These are phyloP conservation scores for Drosophila pectinifera DNA, from an alignment of 1,140 invertebrate species.

Conservation along the genomic window DNA sequence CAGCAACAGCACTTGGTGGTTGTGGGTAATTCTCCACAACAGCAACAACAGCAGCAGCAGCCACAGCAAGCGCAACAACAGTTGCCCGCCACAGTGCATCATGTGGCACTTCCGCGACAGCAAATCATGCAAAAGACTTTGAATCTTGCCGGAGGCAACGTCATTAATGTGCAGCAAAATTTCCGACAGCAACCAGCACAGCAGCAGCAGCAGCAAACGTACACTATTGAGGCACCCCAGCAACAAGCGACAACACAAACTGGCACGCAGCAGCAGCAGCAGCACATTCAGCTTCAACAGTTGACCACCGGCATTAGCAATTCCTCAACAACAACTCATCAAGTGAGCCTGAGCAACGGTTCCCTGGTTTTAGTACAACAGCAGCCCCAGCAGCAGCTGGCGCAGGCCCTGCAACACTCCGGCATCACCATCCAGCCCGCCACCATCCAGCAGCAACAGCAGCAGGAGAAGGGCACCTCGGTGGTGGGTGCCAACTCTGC, in stretches of 20 bases:
- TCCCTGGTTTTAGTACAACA: constrained; percentile 86
- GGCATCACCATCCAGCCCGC: constrained; percentile 82
- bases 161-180: constrained; percentile 67
- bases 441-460: constrained; percentile 55
- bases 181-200: constrained; percentile 58
- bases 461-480: constrained; percentile 60
- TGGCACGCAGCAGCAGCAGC: constrained; percentile 53
- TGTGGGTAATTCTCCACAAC: constrained; percentile 24
- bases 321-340: constrained; percentile 63
- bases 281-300: constrained; percentile 72
- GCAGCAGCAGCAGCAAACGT: constrained; percentile 54
- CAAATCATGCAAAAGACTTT: constrained; percentile 72
- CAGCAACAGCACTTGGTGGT: constrained; percentile 46
- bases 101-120: constrained; percentile 85
- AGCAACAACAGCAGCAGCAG: constrained; percentile 63
- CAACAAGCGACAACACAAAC: constrained; percentile 50
- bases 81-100: constrained; percentile 76
- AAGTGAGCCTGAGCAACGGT: constrained; percentile 86
- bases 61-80: constrained; percentile 77
- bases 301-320: constrained; percentile 45
- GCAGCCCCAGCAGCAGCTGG: constrained; percentile 69
- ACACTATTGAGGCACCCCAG: constrained; percentile 41
- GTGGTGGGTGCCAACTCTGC: constrained; percentile 74
- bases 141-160: constrained; percentile 55
- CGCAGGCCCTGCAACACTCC: constrained; percentile 70